Conservation (phyloP, 2,888 invertebrate genomes). For the Cerastoderma edule region DNA sequence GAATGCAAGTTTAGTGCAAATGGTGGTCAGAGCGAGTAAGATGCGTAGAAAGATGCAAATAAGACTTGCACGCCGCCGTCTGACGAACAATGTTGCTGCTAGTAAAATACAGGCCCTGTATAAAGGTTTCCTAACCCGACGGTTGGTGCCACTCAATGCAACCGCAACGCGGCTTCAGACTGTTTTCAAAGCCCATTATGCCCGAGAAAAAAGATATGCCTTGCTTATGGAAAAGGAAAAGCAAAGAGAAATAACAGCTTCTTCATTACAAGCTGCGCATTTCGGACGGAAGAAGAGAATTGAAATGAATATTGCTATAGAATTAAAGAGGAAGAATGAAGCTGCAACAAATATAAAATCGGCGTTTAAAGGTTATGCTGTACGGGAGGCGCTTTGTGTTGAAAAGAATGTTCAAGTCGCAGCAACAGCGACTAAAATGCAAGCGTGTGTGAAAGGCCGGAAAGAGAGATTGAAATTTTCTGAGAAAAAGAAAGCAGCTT, state of each 20-base stretch:
- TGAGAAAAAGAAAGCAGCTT: slow-evolving; percentile 25
- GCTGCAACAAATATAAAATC: slow-evolving; percentile 41
- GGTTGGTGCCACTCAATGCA: slow-evolving; percentile 9
- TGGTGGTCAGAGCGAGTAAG: slow-evolving; percentile 49
- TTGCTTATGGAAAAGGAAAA: slow-evolving; percentile 3
- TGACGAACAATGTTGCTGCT: slow-evolving; percentile 39
- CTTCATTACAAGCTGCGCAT: slow-evolving; percentile 27
- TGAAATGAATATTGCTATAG: slow-evolving; percentile 32
- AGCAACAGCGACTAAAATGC: slow-evolving; percentile 29
- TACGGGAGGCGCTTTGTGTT: slow-evolving; percentile 30
- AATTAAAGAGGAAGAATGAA: slow-evolving; percentile 27
- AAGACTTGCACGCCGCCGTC: slow-evolving; percentile 36
- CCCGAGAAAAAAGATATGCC: slow-evolving; percentile 26
- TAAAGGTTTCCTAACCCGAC: slow-evolving; percentile 32
- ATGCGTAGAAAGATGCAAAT: slow-evolving; percentile 42
- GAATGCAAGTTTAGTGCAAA: slow-evolving; percentile 48
- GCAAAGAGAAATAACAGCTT: slow-evolving; percentile 10
- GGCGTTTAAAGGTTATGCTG: slow-evolving; percentile 29
- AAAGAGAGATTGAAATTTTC: slow-evolving; percentile 24
- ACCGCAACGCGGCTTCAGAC: slow-evolving; percentile 42
- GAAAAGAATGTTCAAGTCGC: slow-evolving; percentile 16
- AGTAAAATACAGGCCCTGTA: slow-evolving; percentile 45
- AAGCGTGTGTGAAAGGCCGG: slow-evolving; percentile 35
- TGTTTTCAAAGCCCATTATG: slow-evolving; percentile 29
- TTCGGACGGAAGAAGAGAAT: slow-evolving; percentile 23